Conservation (phyloP, 2,888 invertebrate species). For the Crioceris asparagi region DNA sequence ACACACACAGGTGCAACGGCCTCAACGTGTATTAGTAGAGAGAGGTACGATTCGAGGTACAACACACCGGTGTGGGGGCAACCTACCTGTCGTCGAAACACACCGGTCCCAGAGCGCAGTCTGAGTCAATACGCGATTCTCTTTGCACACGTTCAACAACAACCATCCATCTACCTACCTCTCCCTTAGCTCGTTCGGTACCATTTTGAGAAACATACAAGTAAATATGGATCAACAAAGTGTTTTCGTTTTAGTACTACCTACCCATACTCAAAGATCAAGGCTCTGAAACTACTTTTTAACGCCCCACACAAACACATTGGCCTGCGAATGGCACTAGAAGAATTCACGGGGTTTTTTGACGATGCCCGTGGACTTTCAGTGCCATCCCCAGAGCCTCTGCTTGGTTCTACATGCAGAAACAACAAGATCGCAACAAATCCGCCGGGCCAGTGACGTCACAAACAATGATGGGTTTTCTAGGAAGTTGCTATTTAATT, state of each 20-base stretch:
- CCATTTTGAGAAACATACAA: neutral
- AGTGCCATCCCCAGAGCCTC: conserved; percentile 50
- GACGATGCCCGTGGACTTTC: conserved; percentile 56
- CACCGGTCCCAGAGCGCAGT: conserved; percentile 27
- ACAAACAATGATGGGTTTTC: too few species aligned
- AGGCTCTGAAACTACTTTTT: too few species aligned
- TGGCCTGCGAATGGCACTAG: conserved; percentile 72
- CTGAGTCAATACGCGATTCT: conserved; percentile 29
- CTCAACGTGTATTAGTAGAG: too few species aligned
- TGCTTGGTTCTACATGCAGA: too few species aligned
- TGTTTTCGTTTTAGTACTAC: too few species aligned
- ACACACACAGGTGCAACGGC: conserved; percentile 39
- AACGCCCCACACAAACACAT: conserved; percentile 7
- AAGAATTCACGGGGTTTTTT: conserved; percentile 73
- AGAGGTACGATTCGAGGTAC: conserved; percentile 7
- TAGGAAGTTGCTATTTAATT: too few species aligned
- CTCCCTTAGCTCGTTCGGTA: too few species aligned
- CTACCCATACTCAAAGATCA: too few species aligned
- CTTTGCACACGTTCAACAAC: conserved; percentile 17
- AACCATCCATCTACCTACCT: too few species aligned
- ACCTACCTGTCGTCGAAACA: conserved; percentile 35
- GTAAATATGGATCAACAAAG: neutral
- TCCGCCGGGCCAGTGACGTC: too few species aligned
- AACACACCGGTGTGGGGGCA: conserved; percentile 28
- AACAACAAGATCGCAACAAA: too few species aligned